Evolutionary conservation across 1,140 invertebrate species (phyloP), one percentile per base, ranked within the genome.

Genomic region (Holotrichia oblita): DNA sequence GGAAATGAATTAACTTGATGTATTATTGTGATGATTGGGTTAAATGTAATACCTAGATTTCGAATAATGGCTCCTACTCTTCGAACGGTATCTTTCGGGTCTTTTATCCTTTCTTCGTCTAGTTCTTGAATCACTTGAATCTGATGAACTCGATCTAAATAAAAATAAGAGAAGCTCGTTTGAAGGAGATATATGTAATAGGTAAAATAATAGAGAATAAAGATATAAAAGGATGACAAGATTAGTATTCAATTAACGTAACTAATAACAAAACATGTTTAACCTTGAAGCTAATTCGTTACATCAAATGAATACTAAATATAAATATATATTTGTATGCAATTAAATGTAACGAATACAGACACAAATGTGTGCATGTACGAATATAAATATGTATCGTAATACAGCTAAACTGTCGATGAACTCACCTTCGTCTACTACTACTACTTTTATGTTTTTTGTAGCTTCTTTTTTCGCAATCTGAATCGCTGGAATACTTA

Each of bases 401-500:
- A 55, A 59, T 20, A 27, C 69, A 24, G 34, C 74, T 64, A 59
- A 78, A 78, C 22, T 27, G 22, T 69, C 61, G 61, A 74, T 76
- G 34, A n/a, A 40, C 81, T 84, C 82, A 85, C 84, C 84, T 85
- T 75, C 61, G 20, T 69, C 78, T 81, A 69, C 78, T 79, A 79
- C 74, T 81, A 81, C 78, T 83, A 82, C 80, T 81, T 78, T 83
- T 83, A 79, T 81, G 80, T 76, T 78, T 81, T 83, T 82, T 85
- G 80, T 76, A 81, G 40, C 79, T 40, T 42, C 80, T 75, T 80
- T 82, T 85, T 79, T 85, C 83, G 79, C 76, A 82, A 78, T 85
- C 84, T 76, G 84, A 85, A 81, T 85, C 84, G 74, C 83, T 85
- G 9, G 84, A 85, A 82, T 85, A 85, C 81, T 85, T 85, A 83